phyloP scores from a whole-genome alignment of 2,113 vertebrate species.

The Atherinomorus stipes region DNA sequence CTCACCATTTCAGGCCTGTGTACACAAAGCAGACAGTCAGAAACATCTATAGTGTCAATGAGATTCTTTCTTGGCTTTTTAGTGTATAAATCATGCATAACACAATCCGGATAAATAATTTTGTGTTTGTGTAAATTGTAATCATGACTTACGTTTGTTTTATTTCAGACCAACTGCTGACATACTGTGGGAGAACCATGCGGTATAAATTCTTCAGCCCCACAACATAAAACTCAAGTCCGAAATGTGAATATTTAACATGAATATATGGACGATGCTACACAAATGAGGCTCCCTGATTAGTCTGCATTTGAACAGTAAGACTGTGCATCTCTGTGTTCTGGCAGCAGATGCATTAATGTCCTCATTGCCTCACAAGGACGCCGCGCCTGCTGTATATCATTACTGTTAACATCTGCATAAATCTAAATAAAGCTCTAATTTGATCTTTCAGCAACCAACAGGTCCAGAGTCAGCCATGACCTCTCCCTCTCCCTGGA shows the following conservation, averaged over 20 bases:
- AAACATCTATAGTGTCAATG: too few relatives aligned
- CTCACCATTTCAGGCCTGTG: too few relatives aligned
- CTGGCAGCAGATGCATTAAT: constrained; percentile 35
- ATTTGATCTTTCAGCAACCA: constrained; percentile 64
- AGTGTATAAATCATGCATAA: too few relatives aligned
- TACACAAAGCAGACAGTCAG: too few relatives aligned
- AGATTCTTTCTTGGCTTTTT: too few relatives aligned
- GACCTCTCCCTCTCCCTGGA: constrained; percentile 63
- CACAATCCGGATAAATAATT: too few relatives aligned
- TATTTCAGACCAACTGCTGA: background rate
- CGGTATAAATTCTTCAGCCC: constrained; percentile 15
- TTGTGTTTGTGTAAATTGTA: background rate
- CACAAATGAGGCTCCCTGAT: constrained; percentile 34
- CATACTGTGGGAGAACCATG: background rate
- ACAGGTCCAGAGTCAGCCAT: constrained; percentile 58
- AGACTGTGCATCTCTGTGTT: background rate
- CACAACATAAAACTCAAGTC: background rate
- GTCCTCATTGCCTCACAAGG: constrained; percentile 53
- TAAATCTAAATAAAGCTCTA: constrained; percentile 80
- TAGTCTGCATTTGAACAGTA: constrained; percentile 28
- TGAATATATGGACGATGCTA: constrained; percentile 44
- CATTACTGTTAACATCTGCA: constrained; percentile 78
- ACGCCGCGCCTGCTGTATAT: constrained; percentile 61
- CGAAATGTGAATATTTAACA: constrained; percentile 23
- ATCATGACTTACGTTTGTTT: background rate